Percentiles rank a stretch among this genome's conserved stretches.
Conservation (phyloP, 2,113 vertebrate species). For the Sturnira hondurensis region DNA sequence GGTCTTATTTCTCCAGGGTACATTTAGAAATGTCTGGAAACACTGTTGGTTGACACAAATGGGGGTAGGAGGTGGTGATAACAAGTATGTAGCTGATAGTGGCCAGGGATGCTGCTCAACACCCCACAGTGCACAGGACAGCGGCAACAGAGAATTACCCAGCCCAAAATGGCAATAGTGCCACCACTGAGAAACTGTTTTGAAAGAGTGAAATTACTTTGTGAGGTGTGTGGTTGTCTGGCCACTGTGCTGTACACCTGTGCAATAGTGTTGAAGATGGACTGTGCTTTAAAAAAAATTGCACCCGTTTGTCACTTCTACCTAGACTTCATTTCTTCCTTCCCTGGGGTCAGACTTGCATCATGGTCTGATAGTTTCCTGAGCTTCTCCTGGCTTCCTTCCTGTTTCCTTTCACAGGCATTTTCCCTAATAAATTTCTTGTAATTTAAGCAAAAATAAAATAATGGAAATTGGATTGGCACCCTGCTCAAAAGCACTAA, state of each 20-base stretch:
- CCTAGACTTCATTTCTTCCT: background rate
- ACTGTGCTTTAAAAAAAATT: background rate
- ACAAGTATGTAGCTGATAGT: background rate
- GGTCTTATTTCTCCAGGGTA: background rate
- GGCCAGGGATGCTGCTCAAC: background rate
- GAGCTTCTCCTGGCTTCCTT: background rate
- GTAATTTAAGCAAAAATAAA: background rate
- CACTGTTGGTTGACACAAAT: background rate
- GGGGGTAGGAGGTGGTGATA: background rate
- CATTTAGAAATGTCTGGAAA: background rate
- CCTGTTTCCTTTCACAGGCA: background rate
- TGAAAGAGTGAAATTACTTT: background rate
- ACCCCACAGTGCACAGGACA: background rate
- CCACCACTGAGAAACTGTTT: background rate
- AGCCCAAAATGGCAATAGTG: background rate
- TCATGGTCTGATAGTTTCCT: background rate
- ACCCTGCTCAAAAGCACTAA: background rate
- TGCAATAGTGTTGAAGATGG: background rate
- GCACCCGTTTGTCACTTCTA: background rate
- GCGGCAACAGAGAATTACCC: background rate
- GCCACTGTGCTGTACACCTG: background rate
- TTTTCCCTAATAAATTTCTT: background rate
- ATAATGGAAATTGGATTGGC: background rate
- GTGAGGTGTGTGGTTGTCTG: background rate
- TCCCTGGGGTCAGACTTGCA: background rate